A percentile compares a stretch with the other conserved stretches of the same genome.
These are phyloP conservation scores for Cotesia vestalis DNA, from an alignment of 1,140 invertebrate genomes.

Conservation along the genomic window DNA sequence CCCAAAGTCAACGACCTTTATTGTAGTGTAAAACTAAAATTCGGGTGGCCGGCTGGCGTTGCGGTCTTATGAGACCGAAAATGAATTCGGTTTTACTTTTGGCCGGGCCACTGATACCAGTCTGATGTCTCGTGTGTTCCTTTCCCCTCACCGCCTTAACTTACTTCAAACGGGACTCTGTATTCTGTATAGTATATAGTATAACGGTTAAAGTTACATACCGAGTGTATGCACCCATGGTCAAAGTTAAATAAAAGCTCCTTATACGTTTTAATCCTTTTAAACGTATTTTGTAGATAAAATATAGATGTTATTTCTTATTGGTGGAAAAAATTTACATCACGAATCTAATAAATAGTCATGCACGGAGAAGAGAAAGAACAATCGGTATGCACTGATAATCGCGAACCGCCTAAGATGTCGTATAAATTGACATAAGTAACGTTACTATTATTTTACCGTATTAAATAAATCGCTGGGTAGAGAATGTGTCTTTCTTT, in stretches of 20 bases:
- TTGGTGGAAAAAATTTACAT: background rate
- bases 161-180: slow-evolving; percentile 16
- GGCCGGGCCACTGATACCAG: slow-evolving; percentile 40
- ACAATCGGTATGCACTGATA: slow-evolving; percentile 6
- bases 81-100: slow-evolving; percentile 66
- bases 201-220: slow-evolving; percentile 56
- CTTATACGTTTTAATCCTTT: background rate
- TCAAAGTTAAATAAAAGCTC: slow-evolving; percentile 23
- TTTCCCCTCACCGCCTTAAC: slow-evolving; percentile 1
- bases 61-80: slow-evolving; percentile 54
- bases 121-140: slow-evolving; percentile 9
- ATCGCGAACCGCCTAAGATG: background rate
- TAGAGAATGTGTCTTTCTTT: background rate
- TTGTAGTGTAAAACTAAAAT: background rate
- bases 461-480: slow-evolving; percentile 1
- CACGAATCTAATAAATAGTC: background rate
- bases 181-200: slow-evolving; percentile 12
- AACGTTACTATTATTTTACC: slow-evolving; percentile 8
- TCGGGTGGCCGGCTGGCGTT: slow-evolving; percentile 20
- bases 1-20: background rate
- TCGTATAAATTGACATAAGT: slow-evolving; percentile 4
- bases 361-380: background rate
- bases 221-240: slow-evolving; percentile 40
- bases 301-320: no score
- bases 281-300: background rate